Conservation (phyloP, 2,797 vertebrate species). For the Sibirionetta formosa region DNA sequence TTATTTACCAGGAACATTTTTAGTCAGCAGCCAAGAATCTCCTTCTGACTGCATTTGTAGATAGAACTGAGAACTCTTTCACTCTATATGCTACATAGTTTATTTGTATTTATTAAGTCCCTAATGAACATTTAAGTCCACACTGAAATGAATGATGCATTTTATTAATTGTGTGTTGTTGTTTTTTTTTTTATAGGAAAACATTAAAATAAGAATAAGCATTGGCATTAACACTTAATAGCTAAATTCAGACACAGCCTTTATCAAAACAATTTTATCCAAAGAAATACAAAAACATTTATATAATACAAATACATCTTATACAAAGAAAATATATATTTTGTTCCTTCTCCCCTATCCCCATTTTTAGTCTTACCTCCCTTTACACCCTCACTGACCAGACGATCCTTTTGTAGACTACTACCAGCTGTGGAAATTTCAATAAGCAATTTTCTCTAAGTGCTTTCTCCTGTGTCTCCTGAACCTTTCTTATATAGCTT, state of each 20-base stretch:
- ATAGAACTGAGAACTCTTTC: neutral
- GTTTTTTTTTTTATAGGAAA: neutral
- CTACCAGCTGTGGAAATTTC: neutral
- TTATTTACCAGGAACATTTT: neutral
- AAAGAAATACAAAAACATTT: too few relatives aligned
- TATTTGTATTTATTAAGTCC: neutral
- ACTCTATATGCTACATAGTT: neutral
- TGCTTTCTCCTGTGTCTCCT: neutral
- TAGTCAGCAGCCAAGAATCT: fast-evolving
- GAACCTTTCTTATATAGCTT: neutral
- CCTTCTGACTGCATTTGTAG: neutral
- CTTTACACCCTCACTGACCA: neutral
- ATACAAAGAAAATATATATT: neutral
- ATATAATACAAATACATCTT: too few relatives aligned
- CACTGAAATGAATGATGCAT: neutral
- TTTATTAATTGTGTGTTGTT: neutral
- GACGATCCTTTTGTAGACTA: neutral
- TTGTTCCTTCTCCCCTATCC: neutral
- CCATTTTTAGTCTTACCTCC: neutral
- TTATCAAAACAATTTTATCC: neutral
- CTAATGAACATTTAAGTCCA: neutral
- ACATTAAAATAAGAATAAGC: neutral
- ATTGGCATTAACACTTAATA: neutral
- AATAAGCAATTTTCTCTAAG: constrained; percentile 33
- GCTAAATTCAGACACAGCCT: neutral